phyloP scores from a whole-genome alignment of 2,888 invertebrate species.

The Drosophila pullipes region DNA sequence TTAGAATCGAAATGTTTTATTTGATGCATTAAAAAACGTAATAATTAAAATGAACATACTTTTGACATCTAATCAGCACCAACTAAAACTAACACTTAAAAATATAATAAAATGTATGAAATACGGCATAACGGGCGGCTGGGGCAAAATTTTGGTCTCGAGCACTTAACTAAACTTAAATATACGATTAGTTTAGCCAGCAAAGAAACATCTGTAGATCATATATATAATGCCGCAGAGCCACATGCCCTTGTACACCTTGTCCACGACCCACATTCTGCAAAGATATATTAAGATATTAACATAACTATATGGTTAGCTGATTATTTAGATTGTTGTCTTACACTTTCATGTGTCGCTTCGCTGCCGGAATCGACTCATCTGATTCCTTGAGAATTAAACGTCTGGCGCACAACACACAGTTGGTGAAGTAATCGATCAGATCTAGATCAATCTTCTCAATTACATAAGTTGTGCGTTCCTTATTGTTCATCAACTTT shows the following conservation, averaged over 20 bases:
- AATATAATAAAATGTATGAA: conserved; percentile 35
- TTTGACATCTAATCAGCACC: conserved; percentile 62
- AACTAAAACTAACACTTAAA: conserved; percentile 49
- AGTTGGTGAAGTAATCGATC: conserved; percentile 92
- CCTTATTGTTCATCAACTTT: conserved; percentile 88
- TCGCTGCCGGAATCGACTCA: conserved; percentile 92
- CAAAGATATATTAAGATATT: conserved; percentile 70
- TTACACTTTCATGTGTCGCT: conserved; percentile 92
- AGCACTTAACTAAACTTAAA: conserved; percentile 67
- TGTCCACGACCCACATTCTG: conserved; percentile 95
- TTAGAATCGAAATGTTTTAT: conserved; percentile 43
- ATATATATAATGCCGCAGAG: conserved; percentile 88
- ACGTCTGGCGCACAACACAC: conserved; percentile 91
- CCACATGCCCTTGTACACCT: conserved; percentile 89
- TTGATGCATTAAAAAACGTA: conserved; percentile 44
- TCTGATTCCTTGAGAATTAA: conserved; percentile 94
- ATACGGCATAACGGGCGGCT: conserved; percentile 44
- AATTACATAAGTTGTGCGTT: conserved; percentile 89
- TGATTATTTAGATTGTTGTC: conserved; percentile 66
- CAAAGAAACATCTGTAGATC: conserved; percentile 77
- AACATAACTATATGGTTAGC: neutral
- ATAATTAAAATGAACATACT: conserved; percentile 20
- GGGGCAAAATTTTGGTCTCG: conserved; percentile 62
- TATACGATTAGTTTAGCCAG: conserved; percentile 45
- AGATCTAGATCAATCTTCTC: conserved; percentile 90